Conservation (phyloP, 2,888 invertebrate species). For the Agrilus biguttatus region DNA sequence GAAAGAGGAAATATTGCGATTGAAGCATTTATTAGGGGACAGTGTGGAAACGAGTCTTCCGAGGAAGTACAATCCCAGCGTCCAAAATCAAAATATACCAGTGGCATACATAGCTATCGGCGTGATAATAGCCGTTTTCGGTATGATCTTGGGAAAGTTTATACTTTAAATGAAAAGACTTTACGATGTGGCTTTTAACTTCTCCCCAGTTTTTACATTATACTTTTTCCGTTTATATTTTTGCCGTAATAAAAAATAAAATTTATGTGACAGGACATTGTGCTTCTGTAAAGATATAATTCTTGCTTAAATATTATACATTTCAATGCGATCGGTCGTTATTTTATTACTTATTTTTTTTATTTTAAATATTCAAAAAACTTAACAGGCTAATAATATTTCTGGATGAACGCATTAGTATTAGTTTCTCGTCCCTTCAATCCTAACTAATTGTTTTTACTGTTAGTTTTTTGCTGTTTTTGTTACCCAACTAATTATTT, state of each 20-base stretch:
- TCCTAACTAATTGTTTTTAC: no score
- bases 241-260: neutral
- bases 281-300: no score
- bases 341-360: no score
- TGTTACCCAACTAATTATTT: no score
- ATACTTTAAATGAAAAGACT: slow-evolving; percentile 49
- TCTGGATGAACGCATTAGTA: neutral
- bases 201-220: slow-evolving; percentile 25
- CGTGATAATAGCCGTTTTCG: slow-evolving; percentile 53
- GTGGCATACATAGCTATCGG: slow-evolving; percentile 51
- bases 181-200: slow-evolving; percentile 13
- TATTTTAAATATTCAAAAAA: no score
- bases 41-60: slow-evolving; percentile 24
- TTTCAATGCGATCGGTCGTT: no score
- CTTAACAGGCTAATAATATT: neutral
- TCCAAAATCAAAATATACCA: slow-evolving; percentile 40
- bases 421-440: no score
- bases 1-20: slow-evolving; percentile 56
- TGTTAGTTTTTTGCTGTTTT: no score
- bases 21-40: slow-evolving; percentile 35
- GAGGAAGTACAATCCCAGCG: slow-evolving; percentile 41
- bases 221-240: slow-evolving; percentile 17
- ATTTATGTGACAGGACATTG: neutral
- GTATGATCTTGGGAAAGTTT: slow-evolving; percentile 68
- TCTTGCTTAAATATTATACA: no score